Conservation (phyloP, 1,140 invertebrate species). For the Anoplophora glabripennis region DNA sequence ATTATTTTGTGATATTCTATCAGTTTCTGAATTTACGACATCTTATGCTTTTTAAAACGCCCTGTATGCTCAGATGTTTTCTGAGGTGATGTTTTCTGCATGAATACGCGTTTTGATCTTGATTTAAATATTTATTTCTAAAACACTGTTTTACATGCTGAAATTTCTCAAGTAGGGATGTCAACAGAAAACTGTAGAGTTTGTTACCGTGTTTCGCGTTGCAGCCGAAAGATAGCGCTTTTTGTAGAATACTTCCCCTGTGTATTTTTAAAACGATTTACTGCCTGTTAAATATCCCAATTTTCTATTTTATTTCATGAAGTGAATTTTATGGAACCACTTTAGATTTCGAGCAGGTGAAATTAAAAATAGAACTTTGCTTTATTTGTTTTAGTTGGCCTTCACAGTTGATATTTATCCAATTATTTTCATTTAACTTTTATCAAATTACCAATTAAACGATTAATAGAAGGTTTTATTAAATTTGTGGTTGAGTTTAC, state of each 20-base stretch:
- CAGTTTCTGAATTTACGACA: too few species aligned
- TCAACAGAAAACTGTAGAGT: too few species aligned
- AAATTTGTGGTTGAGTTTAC: slow-evolving; percentile 1
- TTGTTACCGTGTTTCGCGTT: neutral
- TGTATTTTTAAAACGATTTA: slow-evolving; percentile 8
- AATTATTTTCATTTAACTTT: slow-evolving; percentile 20
- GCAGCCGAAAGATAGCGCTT: neutral
- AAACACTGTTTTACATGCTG: too few species aligned
- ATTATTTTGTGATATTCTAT: too few species aligned
- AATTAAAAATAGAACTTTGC: slow-evolving; percentile 16
- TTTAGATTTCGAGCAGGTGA: slow-evolving; percentile 19
- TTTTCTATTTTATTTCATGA: slow-evolving; percentile 10
- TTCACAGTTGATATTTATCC: slow-evolving; percentile 20
- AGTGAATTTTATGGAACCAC: slow-evolving; percentile 18
- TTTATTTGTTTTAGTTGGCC: slow-evolving; percentile 20
- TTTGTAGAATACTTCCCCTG: neutral
- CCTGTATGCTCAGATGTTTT: too few species aligned
- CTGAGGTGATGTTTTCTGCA: too few species aligned
- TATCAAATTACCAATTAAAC: slow-evolving; percentile 15
- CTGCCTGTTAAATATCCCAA: slow-evolving; percentile 4
- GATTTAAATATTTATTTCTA: too few species aligned
- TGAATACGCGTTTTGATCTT: too few species aligned
- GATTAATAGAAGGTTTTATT: slow-evolving; percentile 3
- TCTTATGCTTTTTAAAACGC: too few species aligned
- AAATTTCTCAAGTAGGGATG: too few species aligned